phyloP scores from a whole-genome alignment of 2,888 invertebrate species.

The Anoncus sp. region DNA sequence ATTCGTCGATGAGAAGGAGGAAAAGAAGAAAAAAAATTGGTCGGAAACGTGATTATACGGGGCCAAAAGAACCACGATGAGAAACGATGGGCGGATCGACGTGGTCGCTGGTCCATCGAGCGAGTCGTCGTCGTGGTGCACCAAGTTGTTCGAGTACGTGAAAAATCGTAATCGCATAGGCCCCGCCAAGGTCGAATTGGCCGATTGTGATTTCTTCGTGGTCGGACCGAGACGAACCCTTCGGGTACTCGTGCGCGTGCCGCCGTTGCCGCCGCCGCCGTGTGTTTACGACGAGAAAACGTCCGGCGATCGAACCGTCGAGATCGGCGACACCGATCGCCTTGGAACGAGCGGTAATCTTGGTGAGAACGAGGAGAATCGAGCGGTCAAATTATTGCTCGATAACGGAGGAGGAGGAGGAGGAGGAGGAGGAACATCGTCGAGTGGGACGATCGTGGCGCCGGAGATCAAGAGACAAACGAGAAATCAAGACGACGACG shows the following conservation, averaged over 20 bases:
- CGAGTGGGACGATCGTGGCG: slow-evolving; percentile 22
- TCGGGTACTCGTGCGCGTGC: slow-evolving; percentile 73
- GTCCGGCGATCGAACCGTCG: slow-evolving; percentile 75
- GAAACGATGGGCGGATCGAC: slow-evolving; percentile 61
- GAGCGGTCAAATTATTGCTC: slow-evolving; percentile 72
- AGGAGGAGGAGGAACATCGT: too few relatives aligned
- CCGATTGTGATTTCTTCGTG: slow-evolving; percentile 79
- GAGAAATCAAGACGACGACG: slow-evolving; percentile 56
- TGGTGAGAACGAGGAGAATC: too few relatives aligned
- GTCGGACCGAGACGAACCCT: slow-evolving; percentile 78
- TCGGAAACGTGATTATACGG: too few relatives aligned
- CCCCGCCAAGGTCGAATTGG: slow-evolving; percentile 75
- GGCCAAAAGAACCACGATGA: slow-evolving; percentile 56
- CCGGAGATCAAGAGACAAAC: slow-evolving; percentile 35
- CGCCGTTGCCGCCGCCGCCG: too few relatives aligned
- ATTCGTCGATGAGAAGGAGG: too few relatives aligned
- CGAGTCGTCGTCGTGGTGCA: slow-evolving; percentile 72
- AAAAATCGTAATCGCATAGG: slow-evolving; percentile 77
- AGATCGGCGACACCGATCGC: slow-evolving; percentile 78
- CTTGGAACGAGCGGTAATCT: too few relatives aligned
- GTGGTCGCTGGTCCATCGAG: slow-evolving; percentile 44
- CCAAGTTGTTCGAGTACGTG: slow-evolving; percentile 75
- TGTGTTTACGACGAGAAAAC: slow-evolving; percentile 73
- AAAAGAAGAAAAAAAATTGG: too few relatives aligned
- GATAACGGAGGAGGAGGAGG: slow-evolving; percentile 74